These are phyloP conservation scores for Drosophila sp. DNA, from an alignment of 1,140 invertebrate species.

Conservation along the genomic window DNA sequence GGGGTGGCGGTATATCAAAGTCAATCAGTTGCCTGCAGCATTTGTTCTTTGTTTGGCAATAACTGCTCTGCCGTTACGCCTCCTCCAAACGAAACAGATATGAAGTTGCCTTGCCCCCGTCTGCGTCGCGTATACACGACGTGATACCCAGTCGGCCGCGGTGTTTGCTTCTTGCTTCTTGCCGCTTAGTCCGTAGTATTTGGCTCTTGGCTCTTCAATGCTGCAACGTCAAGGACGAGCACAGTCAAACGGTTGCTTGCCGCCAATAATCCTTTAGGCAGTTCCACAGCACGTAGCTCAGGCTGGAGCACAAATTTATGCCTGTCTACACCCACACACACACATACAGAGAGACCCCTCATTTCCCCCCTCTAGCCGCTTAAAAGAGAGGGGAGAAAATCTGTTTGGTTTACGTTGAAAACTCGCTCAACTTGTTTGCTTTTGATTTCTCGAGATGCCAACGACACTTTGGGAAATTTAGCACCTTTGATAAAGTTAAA, in stretches of 20 bases:
- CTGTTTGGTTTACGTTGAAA: slow-evolving; percentile 37
- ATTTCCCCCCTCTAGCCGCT: not conserved
- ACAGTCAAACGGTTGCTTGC: slow-evolving; percentile 12
- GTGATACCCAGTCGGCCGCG: slow-evolving; percentile 3
- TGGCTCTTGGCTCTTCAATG: slow-evolving; percentile 1
- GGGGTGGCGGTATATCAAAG: slow-evolving; percentile 20
- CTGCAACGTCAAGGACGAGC: slow-evolving; percentile 23
- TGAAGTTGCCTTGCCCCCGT: slow-evolving; percentile 3
- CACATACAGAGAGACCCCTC: slow-evolving; percentile 8
- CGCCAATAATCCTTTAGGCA: slow-evolving; percentile 70
- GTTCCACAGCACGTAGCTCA: slow-evolving; percentile 60
- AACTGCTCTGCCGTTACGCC: slow-evolving; percentile 34
- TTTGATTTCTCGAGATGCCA: slow-evolving; percentile 72
- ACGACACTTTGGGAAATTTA: slow-evolving; percentile 75
- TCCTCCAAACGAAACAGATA: slow-evolving; percentile 17
- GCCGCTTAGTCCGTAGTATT: not conserved
- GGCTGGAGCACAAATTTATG: slow-evolving; percentile 63
- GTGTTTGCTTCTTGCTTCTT: not conserved
- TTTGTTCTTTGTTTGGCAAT: slow-evolving; percentile 26
- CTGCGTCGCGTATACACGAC: not conserved
- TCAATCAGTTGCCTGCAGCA: slow-evolving; percentile 19
- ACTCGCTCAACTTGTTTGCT: slow-evolving; percentile 62
- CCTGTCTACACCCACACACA: slow-evolving; percentile 50
- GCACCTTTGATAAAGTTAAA: slow-evolving; percentile 81
- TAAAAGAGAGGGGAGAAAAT: not conserved